Percentiles rank a stretch among this genome's conserved stretches.
Evolutionary conservation across 2,888 invertebrate genomes (phyloP).

Genomic region (Tuberolachnus salignus): DNA sequence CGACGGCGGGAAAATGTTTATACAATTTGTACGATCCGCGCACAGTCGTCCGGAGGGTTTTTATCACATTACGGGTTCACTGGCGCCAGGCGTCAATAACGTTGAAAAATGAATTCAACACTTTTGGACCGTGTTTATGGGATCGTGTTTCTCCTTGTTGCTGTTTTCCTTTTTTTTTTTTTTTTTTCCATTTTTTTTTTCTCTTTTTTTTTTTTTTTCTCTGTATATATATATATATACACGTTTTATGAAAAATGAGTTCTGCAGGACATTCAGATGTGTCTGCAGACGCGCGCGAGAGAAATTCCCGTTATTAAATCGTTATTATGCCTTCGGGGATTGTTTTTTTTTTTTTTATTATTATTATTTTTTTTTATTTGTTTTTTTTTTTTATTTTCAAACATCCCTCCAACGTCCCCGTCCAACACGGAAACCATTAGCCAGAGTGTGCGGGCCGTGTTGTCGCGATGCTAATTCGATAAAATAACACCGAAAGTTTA

Average conservation of each 20-base stretch:
- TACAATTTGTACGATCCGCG: conserved; percentile 47
- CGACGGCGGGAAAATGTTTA: conserved; percentile 44
- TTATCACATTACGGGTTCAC: conserved; percentile 53
- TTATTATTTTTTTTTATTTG: background rate
- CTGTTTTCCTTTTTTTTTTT: conserved; percentile 27
- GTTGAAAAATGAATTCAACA: conserved; percentile 56
- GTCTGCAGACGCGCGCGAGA: conserved; percentile 1
- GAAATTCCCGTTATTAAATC: conserved; percentile 52
- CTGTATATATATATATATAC: background rate
- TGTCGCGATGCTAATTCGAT: conserved; percentile 51
- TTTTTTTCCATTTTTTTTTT: too few species aligned
- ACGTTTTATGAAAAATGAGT: conserved; percentile 50
- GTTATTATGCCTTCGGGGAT: conserved; percentile 47
- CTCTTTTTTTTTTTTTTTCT: too few species aligned
- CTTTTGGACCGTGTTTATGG: conserved; percentile 54
- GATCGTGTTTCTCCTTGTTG: conserved; percentile 50
- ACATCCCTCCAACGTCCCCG: too few species aligned
- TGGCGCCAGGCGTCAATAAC: conserved; percentile 57
- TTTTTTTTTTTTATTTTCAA: background rate
- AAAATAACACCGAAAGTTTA: conserved; percentile 40
- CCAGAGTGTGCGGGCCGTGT: background rate
- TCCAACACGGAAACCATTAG: conserved; percentile 49
- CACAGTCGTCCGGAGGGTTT: conserved; percentile 54
- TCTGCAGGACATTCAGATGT: conserved; percentile 42
- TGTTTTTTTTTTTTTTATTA: conserved; percentile 22